These are phyloP conservation scores for Harpegnathos saltator DNA, from an alignment of 1,140 invertebrate species.

Conservation along the genomic window DNA sequence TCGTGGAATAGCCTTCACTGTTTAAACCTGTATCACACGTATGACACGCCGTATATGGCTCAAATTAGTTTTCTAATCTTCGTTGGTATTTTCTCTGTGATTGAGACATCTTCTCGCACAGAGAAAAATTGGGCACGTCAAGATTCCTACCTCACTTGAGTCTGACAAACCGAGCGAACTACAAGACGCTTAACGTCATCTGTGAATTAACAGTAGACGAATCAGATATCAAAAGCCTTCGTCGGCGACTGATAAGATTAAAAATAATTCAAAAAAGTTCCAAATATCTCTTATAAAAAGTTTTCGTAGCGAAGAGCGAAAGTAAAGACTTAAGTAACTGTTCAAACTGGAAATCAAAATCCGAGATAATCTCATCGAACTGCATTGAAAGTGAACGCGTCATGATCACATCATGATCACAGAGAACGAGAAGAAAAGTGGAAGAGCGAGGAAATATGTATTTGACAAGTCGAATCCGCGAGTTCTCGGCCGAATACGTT, in stretches of 20 bases:
- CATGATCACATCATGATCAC: not conserved
- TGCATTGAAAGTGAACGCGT: not conserved
- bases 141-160: not conserved
- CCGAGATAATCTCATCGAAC: not conserved
- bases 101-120: not conserved
- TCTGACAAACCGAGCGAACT: not conserved
- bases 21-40: not conserved
- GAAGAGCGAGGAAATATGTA: not conserved
- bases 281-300: not conserved
- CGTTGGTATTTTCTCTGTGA: not conserved
- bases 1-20: not conserved
- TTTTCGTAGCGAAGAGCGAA: constrained; percentile 6
- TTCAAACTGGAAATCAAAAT: not conserved
- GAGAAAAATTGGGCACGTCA: not conserved
- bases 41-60: not conserved
- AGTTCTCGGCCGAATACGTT: not conserved
- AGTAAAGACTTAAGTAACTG: constrained; percentile 1
- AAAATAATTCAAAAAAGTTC: constrained; percentile 13
- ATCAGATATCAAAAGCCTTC: constrained; percentile 1
- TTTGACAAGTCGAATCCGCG: constrained; percentile 1
- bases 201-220: not conserved
- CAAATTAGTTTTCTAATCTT: not conserved
- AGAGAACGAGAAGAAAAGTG: not conserved
- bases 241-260: not conserved
- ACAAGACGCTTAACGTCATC: not conserved